Percentiles rank a stretch among this genome's conserved stretches.
Conservation (phyloP, 1,140 invertebrate genomes). For the Steinernema feltiae region DNA sequence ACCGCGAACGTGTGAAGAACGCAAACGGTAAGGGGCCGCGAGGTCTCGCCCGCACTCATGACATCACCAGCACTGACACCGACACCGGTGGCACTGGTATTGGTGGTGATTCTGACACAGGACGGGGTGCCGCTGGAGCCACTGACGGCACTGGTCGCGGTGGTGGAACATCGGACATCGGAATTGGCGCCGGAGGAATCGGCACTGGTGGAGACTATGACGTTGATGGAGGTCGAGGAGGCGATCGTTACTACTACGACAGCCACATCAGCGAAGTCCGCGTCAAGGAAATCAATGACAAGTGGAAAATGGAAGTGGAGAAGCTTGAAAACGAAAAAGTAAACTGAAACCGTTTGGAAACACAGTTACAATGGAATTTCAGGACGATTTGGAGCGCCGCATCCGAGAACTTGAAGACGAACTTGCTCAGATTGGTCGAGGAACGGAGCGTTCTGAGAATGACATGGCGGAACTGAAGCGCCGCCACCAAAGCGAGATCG, state of each 20-base stretch:
- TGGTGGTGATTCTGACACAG: background rate
- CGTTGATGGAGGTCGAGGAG: background rate
- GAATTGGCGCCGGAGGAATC: constrained; percentile 7
- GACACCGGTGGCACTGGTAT: too few relatives aligned
- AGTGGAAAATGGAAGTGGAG: constrained; percentile 53
- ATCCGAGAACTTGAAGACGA: constrained; percentile 55
- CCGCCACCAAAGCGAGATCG: constrained; percentile 52
- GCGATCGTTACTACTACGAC: constrained; percentile 40
- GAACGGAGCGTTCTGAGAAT: constrained; percentile 39
- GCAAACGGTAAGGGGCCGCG: constrained; percentile 10
- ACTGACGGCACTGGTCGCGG: constrained; percentile 13
- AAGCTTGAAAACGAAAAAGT: constrained; percentile 56
- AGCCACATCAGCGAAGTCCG: constrained; percentile 50
- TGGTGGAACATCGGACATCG: constrained; percentile 17
- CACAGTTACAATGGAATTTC: constrained; percentile 23
- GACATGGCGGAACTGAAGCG: constrained; percentile 50
- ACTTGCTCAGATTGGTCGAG: constrained; percentile 42
- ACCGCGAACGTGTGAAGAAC: constrained; percentile 16
- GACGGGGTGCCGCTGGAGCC: background rate
- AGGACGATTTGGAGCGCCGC: constrained; percentile 48
- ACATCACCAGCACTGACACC: background rate
- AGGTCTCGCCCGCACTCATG: background rate
- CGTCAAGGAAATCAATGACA: constrained; percentile 56
- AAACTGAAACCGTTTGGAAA: background rate
- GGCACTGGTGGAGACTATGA: constrained; percentile 2